Conservation (phyloP, 2,888 invertebrate species). For the Geotrupes spiniger region DNA sequence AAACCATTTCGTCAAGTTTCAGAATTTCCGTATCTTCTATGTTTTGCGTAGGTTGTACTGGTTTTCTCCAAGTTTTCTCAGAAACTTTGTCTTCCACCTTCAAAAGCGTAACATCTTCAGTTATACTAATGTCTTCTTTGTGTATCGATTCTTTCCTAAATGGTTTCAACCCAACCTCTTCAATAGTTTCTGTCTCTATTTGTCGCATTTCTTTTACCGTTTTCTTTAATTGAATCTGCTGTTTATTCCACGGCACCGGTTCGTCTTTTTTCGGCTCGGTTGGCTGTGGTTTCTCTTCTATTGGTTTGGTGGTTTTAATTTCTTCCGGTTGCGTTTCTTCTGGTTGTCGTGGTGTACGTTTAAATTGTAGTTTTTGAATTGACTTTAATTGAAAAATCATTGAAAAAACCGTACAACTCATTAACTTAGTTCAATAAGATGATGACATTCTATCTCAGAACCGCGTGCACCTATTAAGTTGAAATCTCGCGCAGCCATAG, state of each 20-base stretch:
- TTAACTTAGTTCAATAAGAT: too few relatives aligned
- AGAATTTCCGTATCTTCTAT: constrained; percentile 35
- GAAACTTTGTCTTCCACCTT: constrained; percentile 16
- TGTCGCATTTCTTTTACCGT: constrained; percentile 29
- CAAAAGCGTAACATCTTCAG: constrained; percentile 22
- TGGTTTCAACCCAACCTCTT: constrained; percentile 46
- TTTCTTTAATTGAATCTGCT: constrained; percentile 57
- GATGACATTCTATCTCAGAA: too few relatives aligned
- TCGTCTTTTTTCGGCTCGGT: constrained; percentile 29
- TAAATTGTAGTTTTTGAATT: constrained; percentile 14
- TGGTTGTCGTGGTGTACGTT: constrained; percentile 8
- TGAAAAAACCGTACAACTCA: too few relatives aligned
- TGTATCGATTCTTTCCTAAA: constrained; percentile 41
- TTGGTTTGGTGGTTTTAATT: constrained; percentile 4
- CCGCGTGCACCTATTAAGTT: too few relatives aligned
- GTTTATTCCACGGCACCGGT: constrained; percentile 60
- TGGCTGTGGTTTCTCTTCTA: constrained; percentile 15
- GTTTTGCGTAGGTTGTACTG: constrained; percentile 50
- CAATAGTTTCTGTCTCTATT: constrained; percentile 35
- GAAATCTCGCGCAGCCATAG: too few relatives aligned
- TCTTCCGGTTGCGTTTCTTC: not conserved
- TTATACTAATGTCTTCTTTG: constrained; percentile 30
- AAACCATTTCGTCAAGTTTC: constrained; percentile 22
- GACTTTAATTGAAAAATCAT: too few relatives aligned
- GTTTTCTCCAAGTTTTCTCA: constrained; percentile 16